Base-by-base conservation (phyloP, 2,888 invertebrate genomes). In the Erynnis tages region DNA sequence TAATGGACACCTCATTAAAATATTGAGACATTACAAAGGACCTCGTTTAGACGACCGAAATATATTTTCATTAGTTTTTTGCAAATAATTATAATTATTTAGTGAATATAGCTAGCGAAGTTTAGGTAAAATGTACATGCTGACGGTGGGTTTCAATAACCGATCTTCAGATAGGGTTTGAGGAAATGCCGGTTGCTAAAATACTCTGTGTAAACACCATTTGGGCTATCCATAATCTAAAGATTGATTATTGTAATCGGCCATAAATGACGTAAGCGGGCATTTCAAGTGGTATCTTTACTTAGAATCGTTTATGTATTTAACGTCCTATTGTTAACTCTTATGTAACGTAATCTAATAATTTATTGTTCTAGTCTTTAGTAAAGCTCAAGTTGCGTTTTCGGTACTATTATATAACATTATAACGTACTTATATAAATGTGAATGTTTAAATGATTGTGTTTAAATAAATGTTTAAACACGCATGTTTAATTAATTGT, bases 321-420 rank as follows among this genome's bases (percentile, higher is more conserved):
- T 21, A 19, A 43, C 21, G 50, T 50, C 35, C 41, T 41, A 49
- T 41, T 49, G 32, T 32, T 49, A 41, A 27, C 23, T 38, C 11
- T 38, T 38, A 23, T 38, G 13, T 45, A 14, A 34, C 21, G 25
- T 49, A 38, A 41, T 55, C 44, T 55, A 54, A 56, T 67, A 58
- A 61, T 61, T 74, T 76, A 73, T 78, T 76, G 66, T 78, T 85
- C 86, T 87, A 87, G 86, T 87, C 86, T 82, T 76, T 78, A 78
- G 74, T 74, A 76, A 79, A 76, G 83, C 84, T 86, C 84, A 86
- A 83, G 73, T 69, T 67, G 67, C 67, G 69, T 67, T 47, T 46
- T 34, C 38, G 50, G 35, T 35, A 37, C 43, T 56, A 56, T 34
- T 37, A 27, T 48, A 32, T 41, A 40, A 43, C 45, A 27, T 49